Base-by-base conservation (phyloP, 1,140 invertebrate genomes). In the Elysia chlorotica region DNA sequence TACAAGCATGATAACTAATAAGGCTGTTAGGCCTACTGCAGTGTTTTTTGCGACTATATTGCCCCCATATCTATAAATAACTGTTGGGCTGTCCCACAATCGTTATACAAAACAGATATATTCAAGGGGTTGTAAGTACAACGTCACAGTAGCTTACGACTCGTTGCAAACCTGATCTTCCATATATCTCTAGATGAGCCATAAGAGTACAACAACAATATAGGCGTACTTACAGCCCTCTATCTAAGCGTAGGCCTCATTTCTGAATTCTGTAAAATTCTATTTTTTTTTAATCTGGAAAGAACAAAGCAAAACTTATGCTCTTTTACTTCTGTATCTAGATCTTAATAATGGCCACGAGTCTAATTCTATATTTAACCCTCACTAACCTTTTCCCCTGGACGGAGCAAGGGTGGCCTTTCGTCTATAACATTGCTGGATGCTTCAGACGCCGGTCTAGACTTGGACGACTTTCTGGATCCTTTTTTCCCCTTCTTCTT, bases 331-430 rank as follows among this genome's bases (percentile, higher is more conserved):
- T 31, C 28, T 31, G 17, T 21, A 62, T 62, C 23, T 30, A 0
- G 23, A 0, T 2, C 30, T 2, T 61, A 25, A 28, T 61, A 61
- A 19, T n/a, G 23, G 23, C 1, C 57, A 1, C 57, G 30, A 61
- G 1, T 1, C 57, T 61, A 25, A 19, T 17, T 61, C 57, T 31
- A 1, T 19, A 33, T 33, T 19, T 2, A 41, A 2, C 21, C 35
- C 23, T 23, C n/a, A 5, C 41, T 36, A 65, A 82, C 82, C 76
- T 74, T 77, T 78, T 84, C 82, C 65, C 82, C 79, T 35, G 82
- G 82, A 71, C 79, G 76, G 14, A 79, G 75, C 48, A 80, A 78
- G 31, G 81, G 78, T 5, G 77, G 72, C 36, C 67, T 56, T 3
- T 31, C 37, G 33, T 69, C 48, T 31, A 35, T 28, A 67, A 2